Conservation (phyloP, 1,140 invertebrate genomes). For the Halictus rubicundus region DNA sequence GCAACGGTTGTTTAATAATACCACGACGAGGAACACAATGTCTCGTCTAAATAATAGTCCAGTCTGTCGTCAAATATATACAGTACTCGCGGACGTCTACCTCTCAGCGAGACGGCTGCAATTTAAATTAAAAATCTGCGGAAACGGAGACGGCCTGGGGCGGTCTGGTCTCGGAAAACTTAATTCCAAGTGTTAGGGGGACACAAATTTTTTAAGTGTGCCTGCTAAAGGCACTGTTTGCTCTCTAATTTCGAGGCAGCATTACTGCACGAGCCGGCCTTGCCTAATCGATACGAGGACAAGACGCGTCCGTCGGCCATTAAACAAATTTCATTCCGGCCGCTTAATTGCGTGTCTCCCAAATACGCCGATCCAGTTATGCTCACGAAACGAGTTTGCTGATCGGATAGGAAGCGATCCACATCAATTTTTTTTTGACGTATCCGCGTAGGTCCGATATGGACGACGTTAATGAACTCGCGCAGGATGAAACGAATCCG, state of each 20-base stretch:
- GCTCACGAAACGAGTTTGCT: background rate
- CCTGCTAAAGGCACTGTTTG: background rate
- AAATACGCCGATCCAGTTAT: background rate
- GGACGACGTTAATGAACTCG: background rate
- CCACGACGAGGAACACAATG: conserved; percentile 20
- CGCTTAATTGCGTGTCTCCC: conserved; percentile 9
- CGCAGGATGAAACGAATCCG: too few species aligned
- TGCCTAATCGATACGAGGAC: background rate
- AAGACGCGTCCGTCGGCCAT: background rate
- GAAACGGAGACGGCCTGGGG: background rate
- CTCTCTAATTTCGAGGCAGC: background rate
- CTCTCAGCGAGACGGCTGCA: background rate
- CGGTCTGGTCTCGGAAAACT: conserved; percentile 3
- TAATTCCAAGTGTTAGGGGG: background rate
- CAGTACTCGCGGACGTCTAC: conserved; percentile 8
- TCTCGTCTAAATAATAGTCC: conserved; percentile 32
- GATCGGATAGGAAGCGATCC: too few species aligned
- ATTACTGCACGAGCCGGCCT: background rate
- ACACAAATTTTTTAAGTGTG: conserved; percentile 15
- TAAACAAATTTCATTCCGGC: conserved; percentile 11
- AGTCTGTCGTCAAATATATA: conserved; percentile 43
- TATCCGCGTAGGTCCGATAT: background rate
- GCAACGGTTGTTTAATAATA: conserved; percentile 26
- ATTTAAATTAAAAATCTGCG: conserved; percentile 43
- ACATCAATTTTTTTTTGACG: background rate